phyloP scores from a whole-genome alignment of 2,113 vertebrate species.

The Tetraodon nigroviridis region DNA sequence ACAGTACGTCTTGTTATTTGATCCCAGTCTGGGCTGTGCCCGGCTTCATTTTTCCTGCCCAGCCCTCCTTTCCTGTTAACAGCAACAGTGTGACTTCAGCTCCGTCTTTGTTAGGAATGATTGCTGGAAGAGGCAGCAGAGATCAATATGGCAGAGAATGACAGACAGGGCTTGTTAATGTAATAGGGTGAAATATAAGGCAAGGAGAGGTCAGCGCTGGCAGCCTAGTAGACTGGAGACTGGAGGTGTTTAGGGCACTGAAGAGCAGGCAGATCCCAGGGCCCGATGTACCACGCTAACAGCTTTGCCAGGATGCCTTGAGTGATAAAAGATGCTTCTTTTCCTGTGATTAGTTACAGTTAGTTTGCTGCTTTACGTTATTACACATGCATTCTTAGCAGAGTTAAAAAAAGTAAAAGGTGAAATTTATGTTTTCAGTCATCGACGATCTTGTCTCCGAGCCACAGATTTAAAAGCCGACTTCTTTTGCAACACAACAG shows the following conservation, averaged over 20 bases:
- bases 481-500: background rate
- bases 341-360: too few species aligned
- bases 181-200: slow-evolving; percentile 58
- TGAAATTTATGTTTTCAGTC: too few species aligned
- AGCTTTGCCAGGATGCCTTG: background rate
- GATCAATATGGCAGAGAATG: slow-evolving; percentile 53
- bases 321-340: slow-evolving; percentile 10
- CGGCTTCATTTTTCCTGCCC: background rate
- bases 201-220: slow-evolving; percentile 49
- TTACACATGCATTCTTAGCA: too few species aligned
- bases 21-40: background rate
- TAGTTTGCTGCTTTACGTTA: too few species aligned
- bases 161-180: slow-evolving; percentile 58
- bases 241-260: slow-evolving; percentile 19
- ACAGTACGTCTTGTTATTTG: slow-evolving; percentile 17
- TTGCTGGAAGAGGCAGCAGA: slow-evolving; percentile 44
- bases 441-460: too few species aligned
- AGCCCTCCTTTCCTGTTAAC: slow-evolving; percentile 17
- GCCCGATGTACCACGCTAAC: background rate
- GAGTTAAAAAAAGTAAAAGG: too few species aligned
- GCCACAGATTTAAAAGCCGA: too few species aligned
- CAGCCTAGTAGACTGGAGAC: slow-evolving; percentile 30
- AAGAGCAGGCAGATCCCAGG: slow-evolving; percentile 15
- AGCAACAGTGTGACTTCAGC: slow-evolving; percentile 33
- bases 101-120: slow-evolving; percentile 59